Percentiles rank a stretch among this genome's conserved stretches.
Conservation (phyloP, 2,888 invertebrate genomes). For the Hemithea aestivaria region DNA sequence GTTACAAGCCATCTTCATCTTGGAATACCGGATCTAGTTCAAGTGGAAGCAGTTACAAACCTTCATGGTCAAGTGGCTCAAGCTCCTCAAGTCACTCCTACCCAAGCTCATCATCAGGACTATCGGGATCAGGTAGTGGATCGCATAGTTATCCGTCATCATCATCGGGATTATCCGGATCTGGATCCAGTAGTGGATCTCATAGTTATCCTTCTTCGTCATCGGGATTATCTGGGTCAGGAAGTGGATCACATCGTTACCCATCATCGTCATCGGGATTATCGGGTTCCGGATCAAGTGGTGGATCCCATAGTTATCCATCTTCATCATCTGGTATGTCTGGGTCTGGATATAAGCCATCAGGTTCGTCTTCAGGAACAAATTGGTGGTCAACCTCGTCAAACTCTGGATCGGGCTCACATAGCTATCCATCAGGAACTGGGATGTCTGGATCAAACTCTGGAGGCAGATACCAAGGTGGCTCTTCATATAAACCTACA, state of each 20-base stretch:
- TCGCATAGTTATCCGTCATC: conserved; percentile 21
- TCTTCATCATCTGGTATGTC: conserved; percentile 26
- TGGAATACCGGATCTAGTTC: conserved; percentile 21
- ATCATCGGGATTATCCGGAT: not conserved
- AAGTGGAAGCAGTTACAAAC: conserved; percentile 15
- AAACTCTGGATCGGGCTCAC: conserved; percentile 25
- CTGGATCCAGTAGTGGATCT: not conserved
- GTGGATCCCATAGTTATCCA: conserved; percentile 1
- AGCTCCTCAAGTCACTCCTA: conserved; percentile 16
- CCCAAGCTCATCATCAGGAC: conserved; percentile 15
- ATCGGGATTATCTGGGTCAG: conserved; percentile 26
- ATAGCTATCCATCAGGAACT: conserved; percentile 19
- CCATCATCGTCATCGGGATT: conserved; percentile 18
- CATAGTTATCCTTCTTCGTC: conserved; percentile 10
- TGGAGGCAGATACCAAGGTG: not conserved
- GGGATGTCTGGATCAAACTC: conserved; percentile 26
- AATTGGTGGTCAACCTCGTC: conserved; percentile 29
- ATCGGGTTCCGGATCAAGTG: conserved; percentile 9
- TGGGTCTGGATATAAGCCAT: conserved; percentile 7
- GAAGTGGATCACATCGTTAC: conserved; percentile 16
- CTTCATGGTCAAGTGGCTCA: conserved; percentile 13
- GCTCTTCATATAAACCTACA: conserved; percentile 18
- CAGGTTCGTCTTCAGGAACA: conserved; percentile 20
- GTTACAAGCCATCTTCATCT: conserved; percentile 21
- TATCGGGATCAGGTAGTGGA: conserved; percentile 17